Conservation (phyloP, 2,888 invertebrate species). For the Harpalus rufipes region DNA sequence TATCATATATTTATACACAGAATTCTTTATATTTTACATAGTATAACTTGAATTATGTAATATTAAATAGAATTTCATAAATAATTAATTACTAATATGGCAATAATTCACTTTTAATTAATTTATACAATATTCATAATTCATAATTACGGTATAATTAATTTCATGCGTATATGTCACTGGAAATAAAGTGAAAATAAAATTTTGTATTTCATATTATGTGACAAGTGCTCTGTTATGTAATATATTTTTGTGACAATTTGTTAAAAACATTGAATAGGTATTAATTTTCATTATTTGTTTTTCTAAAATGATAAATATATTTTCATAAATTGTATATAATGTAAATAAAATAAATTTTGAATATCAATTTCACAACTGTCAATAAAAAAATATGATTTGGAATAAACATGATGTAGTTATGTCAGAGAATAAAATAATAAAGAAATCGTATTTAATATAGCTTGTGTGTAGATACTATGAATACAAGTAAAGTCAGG, state of each 20-base stretch:
- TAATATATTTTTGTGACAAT: background rate
- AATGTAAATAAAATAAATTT: no score
- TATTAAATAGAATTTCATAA: conserved; percentile 3
- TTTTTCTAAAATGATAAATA: background rate
- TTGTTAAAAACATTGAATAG: background rate
- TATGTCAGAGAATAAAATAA: no score
- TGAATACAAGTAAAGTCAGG: no score
- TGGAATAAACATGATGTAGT: background rate
- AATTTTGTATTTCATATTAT: background rate
- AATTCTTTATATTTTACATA: background rate
- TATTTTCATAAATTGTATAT: no score
- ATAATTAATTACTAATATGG: conserved; percentile 49
- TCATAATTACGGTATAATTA: conserved; percentile 16
- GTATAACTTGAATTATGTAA: background rate
- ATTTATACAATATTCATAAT: conserved; percentile 50
- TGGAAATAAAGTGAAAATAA: background rate
- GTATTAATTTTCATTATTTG: background rate
- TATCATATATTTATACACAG: background rate
- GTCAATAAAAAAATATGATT: no score
- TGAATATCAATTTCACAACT: no score
- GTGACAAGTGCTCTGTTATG: background rate
- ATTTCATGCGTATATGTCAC: conserved; percentile 16
- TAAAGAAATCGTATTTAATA: no score
- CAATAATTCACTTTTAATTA: conserved; percentile 48
- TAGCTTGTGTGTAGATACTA: no score